Percentiles rank a stretch among this genome's conserved stretches.
Conservation (phyloP, 1,140 invertebrate genomes). For the Drosophila equinoxialis region DNA sequence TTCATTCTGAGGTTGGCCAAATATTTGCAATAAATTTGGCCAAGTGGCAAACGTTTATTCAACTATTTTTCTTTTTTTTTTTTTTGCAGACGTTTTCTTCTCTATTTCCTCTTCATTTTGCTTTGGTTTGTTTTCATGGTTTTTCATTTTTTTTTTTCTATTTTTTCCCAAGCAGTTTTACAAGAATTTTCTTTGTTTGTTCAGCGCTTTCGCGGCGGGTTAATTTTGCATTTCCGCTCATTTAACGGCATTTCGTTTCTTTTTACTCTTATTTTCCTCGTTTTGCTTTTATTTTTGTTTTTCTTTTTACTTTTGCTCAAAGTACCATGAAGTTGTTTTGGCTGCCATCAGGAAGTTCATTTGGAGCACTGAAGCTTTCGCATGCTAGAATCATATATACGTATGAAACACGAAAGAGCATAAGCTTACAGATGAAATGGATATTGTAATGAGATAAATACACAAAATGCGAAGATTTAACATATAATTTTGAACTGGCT, state of each 20-base stretch:
- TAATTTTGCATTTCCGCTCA: constrained; percentile 80
- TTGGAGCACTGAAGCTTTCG: no score
- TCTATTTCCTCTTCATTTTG: constrained; percentile 22
- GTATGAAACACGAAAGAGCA: no score
- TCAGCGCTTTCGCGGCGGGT: constrained; percentile 73
- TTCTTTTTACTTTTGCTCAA: constrained; percentile 48
- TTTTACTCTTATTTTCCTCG: constrained; percentile 9
- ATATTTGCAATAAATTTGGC: no score
- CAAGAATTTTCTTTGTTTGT: constrained; percentile 75
- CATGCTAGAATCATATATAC: no score
- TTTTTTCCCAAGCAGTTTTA: constrained; percentile 51
- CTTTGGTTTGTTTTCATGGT: constrained; percentile 44
- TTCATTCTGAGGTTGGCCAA: no score
- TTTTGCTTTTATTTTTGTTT: background rate
- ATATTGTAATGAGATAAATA: no score
- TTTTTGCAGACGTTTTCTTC: no score
- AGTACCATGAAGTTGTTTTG: constrained; percentile 78
- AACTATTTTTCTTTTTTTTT: no score
- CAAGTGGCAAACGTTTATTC: no score
- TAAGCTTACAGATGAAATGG: no score
- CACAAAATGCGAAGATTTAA: no score
- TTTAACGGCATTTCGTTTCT: constrained; percentile 69
- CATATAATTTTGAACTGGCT: no score
- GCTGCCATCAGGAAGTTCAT: constrained; percentile 67
- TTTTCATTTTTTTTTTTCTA: constrained; percentile 6